Evolutionary conservation across 2,797 vertebrate species (phyloP).

Genomic region (Chanos chanos): DNA sequence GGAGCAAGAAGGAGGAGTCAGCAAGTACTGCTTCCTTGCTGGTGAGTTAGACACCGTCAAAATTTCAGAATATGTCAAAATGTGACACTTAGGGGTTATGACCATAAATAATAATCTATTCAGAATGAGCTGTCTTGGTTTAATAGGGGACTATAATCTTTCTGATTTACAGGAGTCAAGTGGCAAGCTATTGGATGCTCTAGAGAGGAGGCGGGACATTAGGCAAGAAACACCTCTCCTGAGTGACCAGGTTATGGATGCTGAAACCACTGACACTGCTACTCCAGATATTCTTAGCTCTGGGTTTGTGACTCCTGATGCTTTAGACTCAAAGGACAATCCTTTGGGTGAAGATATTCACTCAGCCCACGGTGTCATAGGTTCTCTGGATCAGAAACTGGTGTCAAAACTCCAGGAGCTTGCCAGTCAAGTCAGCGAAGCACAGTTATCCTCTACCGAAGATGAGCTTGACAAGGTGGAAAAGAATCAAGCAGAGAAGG

Average conservation of each 20-base stretch:
- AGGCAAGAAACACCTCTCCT: conserved; percentile 30
- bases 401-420: conserved; percentile 31
- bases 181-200: conserved; percentile 21
- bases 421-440: conserved; percentile 17
- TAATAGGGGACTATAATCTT: background rate
- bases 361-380: conserved; percentile 11
- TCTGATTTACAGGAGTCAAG: conserved; percentile 52
- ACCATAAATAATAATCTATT: background rate
- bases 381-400: conserved; percentile 39
- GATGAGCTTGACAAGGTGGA: conserved; percentile 62
- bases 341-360: background rate
- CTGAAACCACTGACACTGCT: conserved; percentile 33
- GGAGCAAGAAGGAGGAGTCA: conserved; percentile 46
- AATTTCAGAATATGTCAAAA: too few relatives aligned
- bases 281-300: conserved; percentile 61
- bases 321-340: conserved; percentile 14
- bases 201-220: conserved; percentile 24
- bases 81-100: too few relatives aligned
- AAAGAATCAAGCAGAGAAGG: background rate
- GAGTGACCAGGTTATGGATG: conserved; percentile 36
- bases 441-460: conserved; percentile 64
- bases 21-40: conserved; percentile 28
- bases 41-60: too few relatives aligned
- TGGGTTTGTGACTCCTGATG: conserved; percentile 52
- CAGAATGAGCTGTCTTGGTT: background rate